Evolutionary conservation across 2,888 invertebrate genomes (phyloP), one percentile per base, ranked within the genome.

Genomic region (Rotaria sp.): DNA sequence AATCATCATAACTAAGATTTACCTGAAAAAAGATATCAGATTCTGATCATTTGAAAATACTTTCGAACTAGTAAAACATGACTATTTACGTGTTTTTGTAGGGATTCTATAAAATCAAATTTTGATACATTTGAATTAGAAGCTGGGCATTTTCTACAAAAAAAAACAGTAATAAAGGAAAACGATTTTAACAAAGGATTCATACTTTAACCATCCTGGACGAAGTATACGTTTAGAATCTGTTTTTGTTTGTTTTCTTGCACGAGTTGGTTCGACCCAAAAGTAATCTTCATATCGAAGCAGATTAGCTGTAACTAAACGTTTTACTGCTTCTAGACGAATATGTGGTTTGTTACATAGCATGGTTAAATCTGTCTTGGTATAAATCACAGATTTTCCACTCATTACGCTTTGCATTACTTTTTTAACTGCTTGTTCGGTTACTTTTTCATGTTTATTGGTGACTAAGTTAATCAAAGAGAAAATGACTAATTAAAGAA

Each of bases 1-100:
- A 59, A 11, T 59, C 26, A 30, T n/a, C n/a, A 59, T 59, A 59
- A 59, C 30, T n/a, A 3, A 59, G n/a, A n/a, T n/a, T 59, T 1
- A 26, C 59, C 59, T 59, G 45, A 13, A 59, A n/a, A 59, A 8
- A 59, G n/a, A 8, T 45, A 13, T 15, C n/a, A 45, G 45, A 45
- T 45, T 26, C 0, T 2, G n/a, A n/a, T 26, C 0, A n/a, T 26
- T 59, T 0, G 11, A n/a, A 2, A 26, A 5, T 30, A n/a, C 0
- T 11, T 5, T 1, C 15, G 0, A 11, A 30, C 0, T 13, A 30
- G 30, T 8, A 5, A 45, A 26, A 4, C n/a, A 8, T n/a, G 48
- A 30, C 4, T 15, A 1, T 30, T 59, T 59, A 59, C 59, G 11
- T 59, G 13, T 59, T 59, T 5, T 59, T 59, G 59, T 15, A 59